Evolutionary conservation across 2,888 invertebrate genomes (phyloP), one percentile per base, ranked within the genome.

Genomic region (Drosophila meridionalis): DNA sequence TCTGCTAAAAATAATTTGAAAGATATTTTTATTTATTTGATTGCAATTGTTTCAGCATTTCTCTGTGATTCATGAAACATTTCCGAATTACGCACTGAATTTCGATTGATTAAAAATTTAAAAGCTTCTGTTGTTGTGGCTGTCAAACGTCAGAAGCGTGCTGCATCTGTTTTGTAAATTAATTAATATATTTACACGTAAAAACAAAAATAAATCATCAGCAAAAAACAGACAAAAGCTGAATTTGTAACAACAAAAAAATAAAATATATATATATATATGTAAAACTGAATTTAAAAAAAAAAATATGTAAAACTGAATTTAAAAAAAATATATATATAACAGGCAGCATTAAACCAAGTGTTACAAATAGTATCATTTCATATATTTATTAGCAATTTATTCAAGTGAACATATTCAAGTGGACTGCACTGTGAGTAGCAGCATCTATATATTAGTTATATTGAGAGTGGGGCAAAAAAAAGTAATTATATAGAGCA

Each of bases 191-290:
- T 80, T 78, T 73, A 78, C 65, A 73, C 72, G 56, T 69, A 82
- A 84, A 78, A 81, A 78, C 67, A 72, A 66, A 85, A 82, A 85
- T 85, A 88, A 88, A 88, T 86, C 86, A 86, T 69, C 69, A 64
- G 76, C 73, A 84, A 68, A n/a, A 38, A 52, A 9, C 34, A 45
- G 57, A 57, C n/a, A 40, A 47, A 61, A 50, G 43, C 42, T 26
- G 7, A 34, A 60, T 63, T 57, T 47, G 14, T 11, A 12, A 65
- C 50, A 40, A 61, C 20, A 20, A 20, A 20, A 47, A 65, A 61
- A 38, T 4, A 20, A 20, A 1, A 20, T 20, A 20, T 20, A 20
- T 20, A 20, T 20, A 20, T 20, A 20, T 20, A 20, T 9, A 28
- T 42, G 58, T 57, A 48, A 56, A 61, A 38, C 12, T 12, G 12